Evolutionary conservation across 2,888 invertebrate genomes (phyloP).

Genomic region (Plebejus argus): DNA sequence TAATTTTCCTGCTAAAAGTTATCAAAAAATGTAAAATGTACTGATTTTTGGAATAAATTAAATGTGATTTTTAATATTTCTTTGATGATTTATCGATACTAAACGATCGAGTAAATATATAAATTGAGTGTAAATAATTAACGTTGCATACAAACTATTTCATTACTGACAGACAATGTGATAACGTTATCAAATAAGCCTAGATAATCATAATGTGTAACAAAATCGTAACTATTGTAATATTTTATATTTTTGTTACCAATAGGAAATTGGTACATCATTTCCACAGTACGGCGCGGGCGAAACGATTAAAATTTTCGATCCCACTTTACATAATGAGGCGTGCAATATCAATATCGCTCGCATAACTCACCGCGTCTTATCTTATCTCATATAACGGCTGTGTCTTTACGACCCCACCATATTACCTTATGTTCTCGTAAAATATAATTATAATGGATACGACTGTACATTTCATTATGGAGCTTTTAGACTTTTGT

Average conservation of each 20-base stretch:
- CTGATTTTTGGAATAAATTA: background rate
- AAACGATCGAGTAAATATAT: too few species aligned
- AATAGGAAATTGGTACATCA: background rate
- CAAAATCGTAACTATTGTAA: background rate
- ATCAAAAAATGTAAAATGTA: too few species aligned
- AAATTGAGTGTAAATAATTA: too few species aligned
- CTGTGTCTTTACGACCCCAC: conserved; percentile 6
- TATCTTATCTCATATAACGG: conserved; percentile 24
- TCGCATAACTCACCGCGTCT: conserved; percentile 8
- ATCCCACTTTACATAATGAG: conserved; percentile 24
- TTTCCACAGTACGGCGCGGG: background rate
- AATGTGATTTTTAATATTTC: background rate
- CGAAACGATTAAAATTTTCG: background rate
- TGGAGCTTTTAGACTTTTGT: background rate
- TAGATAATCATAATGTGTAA: too few species aligned
- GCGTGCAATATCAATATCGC: conserved; percentile 20
- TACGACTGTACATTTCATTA: background rate
- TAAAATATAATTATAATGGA: conserved; percentile 27
- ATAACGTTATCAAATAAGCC: too few species aligned
- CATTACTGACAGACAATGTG: too few species aligned
- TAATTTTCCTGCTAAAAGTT: too few species aligned
- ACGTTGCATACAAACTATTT: too few species aligned
- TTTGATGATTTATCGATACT: too few species aligned
- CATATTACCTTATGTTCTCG: conserved; percentile 4
- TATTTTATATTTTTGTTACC: background rate